A percentile compares a stretch with the other conserved stretches of the same genome.
Evolutionary conservation across 2,888 invertebrate genomes (phyloP).

Genomic region (Ennomos quercinarius): DNA sequence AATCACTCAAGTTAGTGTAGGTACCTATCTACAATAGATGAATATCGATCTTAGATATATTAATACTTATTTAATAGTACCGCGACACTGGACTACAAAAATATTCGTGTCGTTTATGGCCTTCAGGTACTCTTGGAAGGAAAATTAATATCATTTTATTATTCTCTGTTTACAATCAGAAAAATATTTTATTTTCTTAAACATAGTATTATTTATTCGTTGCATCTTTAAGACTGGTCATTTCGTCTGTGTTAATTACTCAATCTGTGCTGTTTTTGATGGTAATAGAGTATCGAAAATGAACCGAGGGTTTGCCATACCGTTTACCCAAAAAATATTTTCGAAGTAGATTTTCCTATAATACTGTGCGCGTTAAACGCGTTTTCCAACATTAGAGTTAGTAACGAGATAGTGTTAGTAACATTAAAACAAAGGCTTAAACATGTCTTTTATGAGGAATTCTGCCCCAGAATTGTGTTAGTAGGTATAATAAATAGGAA

Average conservation of each 20-base stretch:
- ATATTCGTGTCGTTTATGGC: constrained; percentile 52
- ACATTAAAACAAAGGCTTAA: constrained; percentile 63
- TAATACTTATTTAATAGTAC: constrained; percentile 35
- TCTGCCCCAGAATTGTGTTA: constrained; percentile 75
- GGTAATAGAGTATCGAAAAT: not conserved
- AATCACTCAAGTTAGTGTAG: constrained; percentile 77
- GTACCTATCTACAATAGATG: constrained; percentile 18
- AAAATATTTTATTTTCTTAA: constrained; percentile 42
- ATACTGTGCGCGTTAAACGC: constrained; percentile 63
- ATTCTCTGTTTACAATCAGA: constrained; percentile 40
- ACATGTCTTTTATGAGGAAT: constrained; percentile 83
- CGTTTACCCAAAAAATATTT: constrained; percentile 23
- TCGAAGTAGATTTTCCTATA: constrained; percentile 50
- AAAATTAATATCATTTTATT: constrained; percentile 50
- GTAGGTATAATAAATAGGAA: constrained; percentile 70
- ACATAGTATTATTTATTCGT: constrained; percentile 17
- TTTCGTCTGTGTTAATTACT: constrained; percentile 1
- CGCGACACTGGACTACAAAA: constrained; percentile 47
- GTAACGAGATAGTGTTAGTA: constrained; percentile 50
- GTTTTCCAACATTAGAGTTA: constrained; percentile 34
- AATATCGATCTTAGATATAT: constrained; percentile 27
- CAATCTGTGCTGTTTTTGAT: not conserved
- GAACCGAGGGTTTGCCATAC: constrained; percentile 1
- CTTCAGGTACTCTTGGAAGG: constrained; percentile 73
- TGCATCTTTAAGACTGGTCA: constrained; percentile 3